A percentile compares a stretch with the other conserved stretches of the same genome.
Evolutionary conservation across 2,113 vertebrate genomes (phyloP).

Genomic region (Periophthalmus modestus): DNA sequence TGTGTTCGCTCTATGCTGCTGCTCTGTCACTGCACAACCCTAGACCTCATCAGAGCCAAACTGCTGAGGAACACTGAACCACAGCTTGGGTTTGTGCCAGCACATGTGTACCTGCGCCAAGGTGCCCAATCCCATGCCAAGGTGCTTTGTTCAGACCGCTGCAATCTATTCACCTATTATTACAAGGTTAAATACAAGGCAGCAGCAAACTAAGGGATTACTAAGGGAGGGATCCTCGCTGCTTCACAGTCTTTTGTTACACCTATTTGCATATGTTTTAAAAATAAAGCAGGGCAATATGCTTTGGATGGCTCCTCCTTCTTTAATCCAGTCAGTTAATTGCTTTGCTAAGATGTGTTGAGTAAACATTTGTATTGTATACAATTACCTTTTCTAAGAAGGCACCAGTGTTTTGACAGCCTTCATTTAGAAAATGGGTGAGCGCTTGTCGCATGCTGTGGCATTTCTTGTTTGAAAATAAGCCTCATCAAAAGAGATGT

Average conservation of each 20-base stretch:
- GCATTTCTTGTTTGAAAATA: too few species aligned
- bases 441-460: too few species aligned
- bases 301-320: not conserved
- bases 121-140: conserved; percentile 56
- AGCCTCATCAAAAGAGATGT: too few species aligned
- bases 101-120: conserved; percentile 32
- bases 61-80: conserved; percentile 32
- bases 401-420: not conserved
- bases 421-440: not conserved
- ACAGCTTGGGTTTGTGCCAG: conserved; percentile 40
- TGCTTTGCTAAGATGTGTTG: not conserved
- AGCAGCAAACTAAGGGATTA: conserved; percentile 18
- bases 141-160: conserved; percentile 38
- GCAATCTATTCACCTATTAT: conserved; percentile 42
- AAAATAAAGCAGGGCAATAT: not conserved
- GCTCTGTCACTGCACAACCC: conserved; percentile 36
- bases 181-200: conserved; percentile 40
- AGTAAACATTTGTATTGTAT: not conserved
- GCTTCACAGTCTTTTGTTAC: not conserved
- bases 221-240: not conserved
- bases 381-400: not conserved
- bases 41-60: conserved; percentile 39
- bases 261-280: conserved; percentile 2
- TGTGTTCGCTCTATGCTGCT: conserved; percentile 29
- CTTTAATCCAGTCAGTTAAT: conserved; percentile 1